Conservation (phyloP, 2,888 invertebrate genomes). For the Fragum fragum region DNA sequence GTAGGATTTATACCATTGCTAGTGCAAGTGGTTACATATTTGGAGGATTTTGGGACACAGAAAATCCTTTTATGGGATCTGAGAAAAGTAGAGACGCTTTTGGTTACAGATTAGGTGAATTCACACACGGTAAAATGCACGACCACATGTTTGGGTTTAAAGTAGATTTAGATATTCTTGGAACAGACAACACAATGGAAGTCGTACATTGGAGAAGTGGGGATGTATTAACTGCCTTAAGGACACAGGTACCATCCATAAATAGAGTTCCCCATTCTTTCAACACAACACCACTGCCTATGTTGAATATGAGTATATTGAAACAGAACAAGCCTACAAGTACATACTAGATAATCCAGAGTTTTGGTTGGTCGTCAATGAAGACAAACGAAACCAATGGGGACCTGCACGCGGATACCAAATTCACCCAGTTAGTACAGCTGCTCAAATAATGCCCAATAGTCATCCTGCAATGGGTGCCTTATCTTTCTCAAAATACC, state of each 20-base stretch:
- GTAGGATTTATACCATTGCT: slow-evolving; percentile 61
- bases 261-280: slow-evolving; percentile 63
- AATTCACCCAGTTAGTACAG: slow-evolving; percentile 65
- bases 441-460: slow-evolving; percentile 66
- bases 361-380: slow-evolving; percentile 71
- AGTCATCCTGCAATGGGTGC: slow-evolving; percentile 64
- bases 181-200: slow-evolving; percentile 69
- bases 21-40: slow-evolving; percentile 66
- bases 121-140: slow-evolving; percentile 69
- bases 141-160: slow-evolving; percentile 76
- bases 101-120: slow-evolving; percentile 54
- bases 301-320: slow-evolving; percentile 67
- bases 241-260: slow-evolving; percentile 47
- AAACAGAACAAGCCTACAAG: slow-evolving; percentile 62
- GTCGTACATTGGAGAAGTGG: slow-evolving; percentile 72
- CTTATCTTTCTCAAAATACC: slow-evolving; percentile 71
- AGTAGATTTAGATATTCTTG: slow-evolving; percentile 73
- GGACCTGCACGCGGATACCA: slow-evolving; percentile 69
- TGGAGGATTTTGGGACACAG: slow-evolving; percentile 66
- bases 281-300: slow-evolving; percentile 70
- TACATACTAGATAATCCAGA: slow-evolving; percentile 65
- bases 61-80: slow-evolving; percentile 61
- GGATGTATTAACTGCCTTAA: slow-evolving; percentile 60
- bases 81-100: slow-evolving; percentile 63
- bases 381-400: slow-evolving; percentile 69